A percentile compares a stretch with the other conserved stretches of the same genome.
Evolutionary conservation across 2,888 invertebrate species (phyloP).

Genomic region (Amblyteles armatorius): DNA sequence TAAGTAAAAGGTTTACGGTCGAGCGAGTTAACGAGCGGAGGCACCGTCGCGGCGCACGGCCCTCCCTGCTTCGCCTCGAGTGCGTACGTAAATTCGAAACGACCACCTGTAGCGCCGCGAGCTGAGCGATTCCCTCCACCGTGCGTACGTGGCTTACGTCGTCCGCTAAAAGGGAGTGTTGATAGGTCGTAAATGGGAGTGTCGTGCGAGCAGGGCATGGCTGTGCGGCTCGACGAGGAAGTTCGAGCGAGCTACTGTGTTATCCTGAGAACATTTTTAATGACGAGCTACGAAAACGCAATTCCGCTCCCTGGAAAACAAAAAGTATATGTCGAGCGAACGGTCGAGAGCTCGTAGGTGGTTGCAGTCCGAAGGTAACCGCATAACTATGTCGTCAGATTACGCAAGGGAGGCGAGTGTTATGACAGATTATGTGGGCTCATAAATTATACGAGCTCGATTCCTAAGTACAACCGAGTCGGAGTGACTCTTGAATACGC

Average conservation of each 20-base stretch:
- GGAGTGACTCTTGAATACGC: not conserved
- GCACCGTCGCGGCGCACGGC: conserved; percentile 47
- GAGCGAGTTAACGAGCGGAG: conserved; percentile 68
- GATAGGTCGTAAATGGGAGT: conserved; percentile 62
- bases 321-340: conserved; percentile 4
- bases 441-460: conserved; percentile 72
- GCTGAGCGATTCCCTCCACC: conserved; percentile 24
- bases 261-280: conserved; percentile 3
- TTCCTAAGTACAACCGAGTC: conserved; percentile 31
- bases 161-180: conserved; percentile 62
- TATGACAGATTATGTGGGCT: conserved; percentile 76
- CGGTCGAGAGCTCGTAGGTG: conserved; percentile 17
- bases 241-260: conserved; percentile 43
- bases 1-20: conserved; percentile 70
- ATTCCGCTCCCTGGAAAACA: not conserved
- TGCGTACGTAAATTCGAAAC: conserved; percentile 62
- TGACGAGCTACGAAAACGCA: not conserved
- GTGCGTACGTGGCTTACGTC: conserved; percentile 1
- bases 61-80: conserved; percentile 30
- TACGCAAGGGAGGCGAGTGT: conserved; percentile 73
- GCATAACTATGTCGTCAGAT: conserved; percentile 78
- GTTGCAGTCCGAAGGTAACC: conserved; percentile 30
- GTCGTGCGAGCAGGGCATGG: not conserved
- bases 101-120: conserved; percentile 64
- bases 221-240: conserved; percentile 41